Evolutionary conservation across 2,113 vertebrate genomes (phyloP), one percentile per base, ranked within the genome.

Genomic region (Equus quagga): DNA sequence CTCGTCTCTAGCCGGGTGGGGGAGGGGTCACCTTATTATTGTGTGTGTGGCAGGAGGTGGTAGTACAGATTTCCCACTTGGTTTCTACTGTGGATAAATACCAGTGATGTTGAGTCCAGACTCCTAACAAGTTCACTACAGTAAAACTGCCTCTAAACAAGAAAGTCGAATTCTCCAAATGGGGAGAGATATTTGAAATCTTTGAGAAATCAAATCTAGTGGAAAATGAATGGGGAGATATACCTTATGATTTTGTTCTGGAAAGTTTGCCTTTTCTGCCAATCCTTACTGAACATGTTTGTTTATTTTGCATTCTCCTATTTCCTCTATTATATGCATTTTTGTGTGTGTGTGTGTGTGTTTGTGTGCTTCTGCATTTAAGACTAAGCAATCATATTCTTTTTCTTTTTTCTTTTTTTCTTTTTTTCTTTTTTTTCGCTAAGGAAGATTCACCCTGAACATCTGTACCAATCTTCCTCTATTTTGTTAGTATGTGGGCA

Each of bases 141-240:
- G 19, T 67, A 76, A 93, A 89, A 78, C n/a, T 88, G 10, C 11
- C n/a, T 91, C 56, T 80, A 70, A 89, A 62, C 79, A 64, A 24
- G 56, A 73, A 94, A 51, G 2, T 23, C 44, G 8, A 94, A 85
- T 90, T 95, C 18, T 96, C 26, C 51, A 65, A 54, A 49, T 58
- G 26, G 89, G 51, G 70, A 11, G 64, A 85, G 2, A 49, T 8
- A 65, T 75, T 8, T 84, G 36, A 84, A 65, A 33, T 91, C 49
- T 89, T 28, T 89, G 83, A 84, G 80, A 95, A 94, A 81, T 87
- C 33, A 93, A 91, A 91, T 81, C 44, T 85, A 69, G 14, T 85
- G 8, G 24, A 88, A 91, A 76, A 86, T 56, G 15, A 67, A 91
- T 76, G n/a, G n/a, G 17, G 21, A 92, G 91, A 81, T 81, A 89